Percentiles rank a stretch among this genome's conserved stretches.
Conservation (phyloP, 2,888 invertebrate species). For the Tachina fera region DNA sequence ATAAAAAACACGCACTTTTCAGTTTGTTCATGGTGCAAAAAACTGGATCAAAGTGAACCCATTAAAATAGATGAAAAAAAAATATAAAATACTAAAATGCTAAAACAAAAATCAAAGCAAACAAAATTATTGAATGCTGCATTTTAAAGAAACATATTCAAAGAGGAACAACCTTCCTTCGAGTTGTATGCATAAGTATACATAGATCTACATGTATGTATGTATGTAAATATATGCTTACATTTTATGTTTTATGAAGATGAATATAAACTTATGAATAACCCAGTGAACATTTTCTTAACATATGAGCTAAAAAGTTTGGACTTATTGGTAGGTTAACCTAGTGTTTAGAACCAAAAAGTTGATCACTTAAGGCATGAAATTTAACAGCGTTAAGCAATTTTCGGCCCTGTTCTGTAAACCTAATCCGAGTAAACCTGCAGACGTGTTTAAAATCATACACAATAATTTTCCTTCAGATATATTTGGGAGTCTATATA, state of each 20-base stretch:
- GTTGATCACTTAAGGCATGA: too few species aligned
- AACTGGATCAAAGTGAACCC: constrained; percentile 45
- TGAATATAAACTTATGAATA: not conserved
- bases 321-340: too few species aligned
- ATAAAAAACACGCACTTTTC: constrained; percentile 38
- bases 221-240: not conserved
- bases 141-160: constrained; percentile 11
- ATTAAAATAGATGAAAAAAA: constrained; percentile 27
- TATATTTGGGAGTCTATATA: too few species aligned
- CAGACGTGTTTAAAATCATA: too few species aligned
- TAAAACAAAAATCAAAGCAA: not conserved
- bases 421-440: too few species aligned
- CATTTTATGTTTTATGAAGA: not conserved
- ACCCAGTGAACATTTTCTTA: constrained; percentile 21
- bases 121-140: constrained; percentile 21
- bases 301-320: not conserved
- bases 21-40: constrained; percentile 21
- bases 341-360: not conserved
- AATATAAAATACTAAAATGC: not conserved
- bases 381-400: too few species aligned
- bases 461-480: too few species aligned
- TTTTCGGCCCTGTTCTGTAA: too few species aligned
- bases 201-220: too few species aligned
- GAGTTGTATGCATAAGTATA: not conserved
- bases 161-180: constrained; percentile 42